Percentiles rank a stretch among this genome's conserved stretches.
Evolutionary conservation across 2,113 vertebrate genomes (phyloP).

Genomic region (Anser cygnoides): DNA sequence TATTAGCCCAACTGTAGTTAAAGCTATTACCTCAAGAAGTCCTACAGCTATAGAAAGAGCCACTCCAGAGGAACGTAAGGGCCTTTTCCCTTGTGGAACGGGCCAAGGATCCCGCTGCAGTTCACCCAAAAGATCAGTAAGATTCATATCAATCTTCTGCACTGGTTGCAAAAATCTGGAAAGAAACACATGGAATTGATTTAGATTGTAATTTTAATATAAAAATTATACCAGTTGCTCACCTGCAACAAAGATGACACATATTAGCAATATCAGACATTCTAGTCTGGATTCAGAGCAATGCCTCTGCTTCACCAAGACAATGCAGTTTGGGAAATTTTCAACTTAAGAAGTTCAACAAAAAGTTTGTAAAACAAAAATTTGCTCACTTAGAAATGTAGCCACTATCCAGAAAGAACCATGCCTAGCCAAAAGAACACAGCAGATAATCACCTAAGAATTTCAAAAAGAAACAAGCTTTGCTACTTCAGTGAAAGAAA

Average conservation of each 20-base stretch:
- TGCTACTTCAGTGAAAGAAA: not conserved
- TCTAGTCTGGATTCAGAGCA: not conserved
- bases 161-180: slow-evolving; percentile 93
- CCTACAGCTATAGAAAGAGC: slow-evolving; percentile 97
- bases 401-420: not conserved
- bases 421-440: not conserved
- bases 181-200: not conserved
- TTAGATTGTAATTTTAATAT: not conserved
- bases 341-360: not conserved
- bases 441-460: not conserved
- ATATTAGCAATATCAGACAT: not conserved
- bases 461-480: not conserved
- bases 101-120: slow-evolving; percentile 97
- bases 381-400: not conserved
- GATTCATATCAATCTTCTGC: slow-evolving; percentile 98
- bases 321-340: not conserved
- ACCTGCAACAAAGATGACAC: not conserved
- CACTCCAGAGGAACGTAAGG: slow-evolving; percentile 92
- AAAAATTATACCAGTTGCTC: not conserved
- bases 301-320: not conserved
- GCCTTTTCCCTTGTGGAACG: slow-evolving; percentile 93
- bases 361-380: not conserved
- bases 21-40: slow-evolving; percentile 88
- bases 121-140: slow-evolving; percentile 96
- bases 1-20: not conserved